A percentile compares a stretch with the other conserved stretches of the same genome.
phyloP scores from a whole-genome alignment of 2,797 vertebrate genomes.

The Chelonia mydas region DNA sequence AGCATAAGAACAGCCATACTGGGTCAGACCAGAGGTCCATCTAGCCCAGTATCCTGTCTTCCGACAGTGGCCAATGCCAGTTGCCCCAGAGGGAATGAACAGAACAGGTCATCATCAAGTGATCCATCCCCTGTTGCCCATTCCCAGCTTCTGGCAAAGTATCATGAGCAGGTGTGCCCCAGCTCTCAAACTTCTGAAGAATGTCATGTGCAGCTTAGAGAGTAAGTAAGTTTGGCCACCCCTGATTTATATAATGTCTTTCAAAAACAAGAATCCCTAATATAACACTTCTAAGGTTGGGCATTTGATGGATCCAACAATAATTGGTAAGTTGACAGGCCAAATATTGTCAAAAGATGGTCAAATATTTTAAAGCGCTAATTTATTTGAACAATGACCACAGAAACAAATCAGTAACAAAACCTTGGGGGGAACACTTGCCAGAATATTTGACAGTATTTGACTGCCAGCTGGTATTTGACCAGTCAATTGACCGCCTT shows the following conservation, averaged over 20 bases:
- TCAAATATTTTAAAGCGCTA: background rate
- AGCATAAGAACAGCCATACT: too few species aligned
- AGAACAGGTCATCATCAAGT: too few species aligned
- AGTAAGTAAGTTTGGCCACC: too few species aligned
- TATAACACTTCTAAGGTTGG: background rate
- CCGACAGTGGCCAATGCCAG: too few species aligned
- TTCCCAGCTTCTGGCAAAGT: too few species aligned
- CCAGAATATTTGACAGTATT: background rate
- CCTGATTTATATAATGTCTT: background rate
- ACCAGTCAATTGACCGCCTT: background rate
- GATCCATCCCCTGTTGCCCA: too few species aligned
- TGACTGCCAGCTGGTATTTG: background rate
- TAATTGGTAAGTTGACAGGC: background rate
- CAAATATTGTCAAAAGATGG: background rate
- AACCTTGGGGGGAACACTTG: background rate
- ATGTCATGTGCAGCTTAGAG: too few species aligned
- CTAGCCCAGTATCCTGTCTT: too few species aligned
- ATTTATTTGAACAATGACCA: background rate
- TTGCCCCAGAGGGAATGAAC: too few species aligned
- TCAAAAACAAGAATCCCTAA: background rate
- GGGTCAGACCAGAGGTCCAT: too few species aligned
- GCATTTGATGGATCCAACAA: background rate
- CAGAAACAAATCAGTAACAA: background rate
- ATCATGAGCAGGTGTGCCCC: too few species aligned
- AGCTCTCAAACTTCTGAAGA: too few species aligned